Evolutionary conservation across 2,113 vertebrate genomes (phyloP).

Genomic region (Peromyscus polionotus): DNA sequence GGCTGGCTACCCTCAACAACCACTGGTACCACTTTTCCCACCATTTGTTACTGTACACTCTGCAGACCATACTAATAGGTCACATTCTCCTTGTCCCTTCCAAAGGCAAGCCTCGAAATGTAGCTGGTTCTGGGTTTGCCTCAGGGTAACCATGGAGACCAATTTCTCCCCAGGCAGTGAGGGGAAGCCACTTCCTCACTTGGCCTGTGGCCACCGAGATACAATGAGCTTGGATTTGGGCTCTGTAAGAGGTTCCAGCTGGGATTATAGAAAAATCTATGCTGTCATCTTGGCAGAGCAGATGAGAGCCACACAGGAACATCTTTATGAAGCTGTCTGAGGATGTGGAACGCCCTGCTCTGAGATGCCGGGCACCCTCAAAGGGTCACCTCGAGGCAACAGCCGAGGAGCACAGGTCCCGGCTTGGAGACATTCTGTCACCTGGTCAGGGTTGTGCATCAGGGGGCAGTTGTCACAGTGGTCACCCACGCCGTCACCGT

Average conservation of each 20-base stretch:
- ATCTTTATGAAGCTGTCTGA: neutral
- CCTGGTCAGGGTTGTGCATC: constrained; percentile 97
- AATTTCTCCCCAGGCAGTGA: fast-evolving
- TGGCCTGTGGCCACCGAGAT: fast-evolving
- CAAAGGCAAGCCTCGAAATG: neutral
- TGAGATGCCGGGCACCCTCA: neutral
- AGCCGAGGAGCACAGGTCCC: neutral
- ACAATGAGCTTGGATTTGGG: fast-evolving
- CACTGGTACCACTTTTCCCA: fast-evolving
- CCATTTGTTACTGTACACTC: fast-evolving
- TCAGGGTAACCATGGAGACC: no score
- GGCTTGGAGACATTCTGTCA: constrained; percentile 28
- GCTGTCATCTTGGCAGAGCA: fast-evolving
- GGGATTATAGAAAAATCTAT: fast-evolving
- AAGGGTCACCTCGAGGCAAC: neutral
- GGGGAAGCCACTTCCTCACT: fast-evolving
- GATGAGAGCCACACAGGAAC: fast-evolving
- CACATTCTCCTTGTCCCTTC: fast-evolving
- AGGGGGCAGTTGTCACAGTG: constrained; percentile 98
- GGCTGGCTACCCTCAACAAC: neutral
- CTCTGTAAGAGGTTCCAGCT: fast-evolving
- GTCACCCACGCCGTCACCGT: constrained; percentile 97
- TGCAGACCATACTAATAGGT: fast-evolving
- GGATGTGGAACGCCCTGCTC: neutral
- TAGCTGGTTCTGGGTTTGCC: fast-evolving